Base-by-base conservation (phyloP, 1,140 invertebrate genomes). In the Pentalonia nigronervosa region DNA sequence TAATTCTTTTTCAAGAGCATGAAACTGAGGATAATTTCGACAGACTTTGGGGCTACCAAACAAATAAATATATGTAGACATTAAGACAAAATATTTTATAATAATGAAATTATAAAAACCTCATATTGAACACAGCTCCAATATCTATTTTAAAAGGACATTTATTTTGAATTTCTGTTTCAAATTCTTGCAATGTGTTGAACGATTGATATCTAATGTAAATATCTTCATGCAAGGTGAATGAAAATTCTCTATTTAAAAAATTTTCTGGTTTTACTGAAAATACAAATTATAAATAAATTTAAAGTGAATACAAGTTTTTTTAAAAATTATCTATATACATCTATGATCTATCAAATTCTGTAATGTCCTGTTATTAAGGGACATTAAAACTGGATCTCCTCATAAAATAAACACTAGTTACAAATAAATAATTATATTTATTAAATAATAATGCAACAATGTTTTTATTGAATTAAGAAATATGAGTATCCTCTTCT, bases 121-220 rank as follows among this genome's bases (percentile, higher is more conserved):
- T 93, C 83, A 93, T 96, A 95, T 96, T 97, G 95, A 98, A 99
- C 36, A 99, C 97, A 60, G 99, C 98, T 86, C 99, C 99, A 95
- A 99, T 98, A 96, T 99, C 99, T 94, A 99, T 98, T 96, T 99
- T 99, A 94, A 97, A 95, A 2, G 99, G 99, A 95, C 96, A 97
- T 95, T 96, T 96, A 94, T 97, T 97, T 94, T 97, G 96, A 60
- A 99, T 96, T 94, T 98, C 97, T 94, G 97, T 96, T 94, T 97
- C 96, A 94, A 99, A 96, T 94, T 99, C 98, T 93, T 97, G 96
- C 94, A 97, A 96, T 94, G 97, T 97, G 90, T 96, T 96, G 94
- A 99, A 99, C 6, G 98, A 98, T 94, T 98, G 97, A 95, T 98
- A 99, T 76, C 99, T 96, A 86, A 99, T 96, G 94, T 99, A 99